These are phyloP conservation scores for Parambassis ranga DNA, from an alignment of 2,797 vertebrate genomes.

Conservation along the genomic window DNA sequence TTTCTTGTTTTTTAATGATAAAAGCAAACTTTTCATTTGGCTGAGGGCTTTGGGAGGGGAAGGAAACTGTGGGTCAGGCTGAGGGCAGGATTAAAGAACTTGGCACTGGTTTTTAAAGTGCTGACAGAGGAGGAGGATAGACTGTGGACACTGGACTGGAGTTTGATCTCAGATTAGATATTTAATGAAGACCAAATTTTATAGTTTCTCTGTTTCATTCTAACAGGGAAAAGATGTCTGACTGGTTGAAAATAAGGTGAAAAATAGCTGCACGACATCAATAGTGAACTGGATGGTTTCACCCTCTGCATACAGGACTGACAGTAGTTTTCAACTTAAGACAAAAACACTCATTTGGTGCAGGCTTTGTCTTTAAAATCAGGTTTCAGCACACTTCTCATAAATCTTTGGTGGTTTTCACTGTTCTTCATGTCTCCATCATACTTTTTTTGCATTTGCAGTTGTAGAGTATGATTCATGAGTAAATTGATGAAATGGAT, in stretches of 20 bases:
- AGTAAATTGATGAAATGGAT: too few species aligned
- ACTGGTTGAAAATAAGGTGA: neutral
- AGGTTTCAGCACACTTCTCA: too few species aligned
- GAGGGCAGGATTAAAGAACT: conserved; percentile 25
- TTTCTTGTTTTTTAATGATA: conserved; percentile 4
- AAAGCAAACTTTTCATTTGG: neutral
- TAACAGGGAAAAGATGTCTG: neutral
- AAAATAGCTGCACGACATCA: neutral
- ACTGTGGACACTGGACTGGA: neutral
- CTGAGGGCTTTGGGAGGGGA: neutral
- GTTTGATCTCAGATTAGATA: conserved; percentile 6
- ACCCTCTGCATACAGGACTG: neutral
- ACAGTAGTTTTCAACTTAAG: neutral
- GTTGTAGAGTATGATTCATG: too few species aligned
- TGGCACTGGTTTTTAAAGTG: conserved; percentile 17
- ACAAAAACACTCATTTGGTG: too few species aligned
- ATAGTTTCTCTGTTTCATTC: neutral
- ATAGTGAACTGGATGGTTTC: neutral
- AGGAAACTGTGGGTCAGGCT: neutral
- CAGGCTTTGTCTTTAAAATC: too few species aligned
- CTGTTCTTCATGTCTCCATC: too few species aligned
- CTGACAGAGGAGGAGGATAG: neutral
- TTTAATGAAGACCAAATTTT: neutral
- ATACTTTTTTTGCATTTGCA: too few species aligned
- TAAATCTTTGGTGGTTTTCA: too few species aligned